These are phyloP conservation scores for Uria aalge DNA, from an alignment of 2,113 vertebrate genomes.

Conservation along the genomic window DNA sequence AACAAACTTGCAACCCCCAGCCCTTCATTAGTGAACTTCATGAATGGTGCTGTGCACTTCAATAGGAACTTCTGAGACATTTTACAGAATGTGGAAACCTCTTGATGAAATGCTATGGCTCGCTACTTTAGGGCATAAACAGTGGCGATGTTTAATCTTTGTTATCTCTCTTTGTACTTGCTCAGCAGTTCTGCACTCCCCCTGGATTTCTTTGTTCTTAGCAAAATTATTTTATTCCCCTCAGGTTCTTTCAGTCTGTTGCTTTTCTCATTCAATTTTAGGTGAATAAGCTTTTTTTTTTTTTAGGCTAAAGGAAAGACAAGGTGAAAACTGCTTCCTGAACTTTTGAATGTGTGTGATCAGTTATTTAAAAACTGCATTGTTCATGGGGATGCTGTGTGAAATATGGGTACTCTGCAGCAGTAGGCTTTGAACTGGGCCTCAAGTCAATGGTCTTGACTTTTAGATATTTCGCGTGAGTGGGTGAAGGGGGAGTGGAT, in stretches of 20 bases:
- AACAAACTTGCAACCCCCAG: not conserved
- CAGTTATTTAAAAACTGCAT: not conserved
- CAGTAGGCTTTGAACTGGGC: not conserved
- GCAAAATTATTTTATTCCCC: not conserved
- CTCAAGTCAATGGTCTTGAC: not conserved
- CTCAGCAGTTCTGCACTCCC: not conserved
- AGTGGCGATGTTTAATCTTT: not conserved
- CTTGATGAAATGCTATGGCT: not conserved
- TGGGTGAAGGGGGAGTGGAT: not conserved
- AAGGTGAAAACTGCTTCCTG: not conserved
- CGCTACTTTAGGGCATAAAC: not conserved
- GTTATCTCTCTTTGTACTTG: not conserved
- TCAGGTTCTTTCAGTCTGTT: not conserved
- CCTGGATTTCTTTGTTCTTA: not conserved
- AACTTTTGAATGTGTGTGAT: not conserved
- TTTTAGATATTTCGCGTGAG: not conserved
- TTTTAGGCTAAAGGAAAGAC: not conserved
- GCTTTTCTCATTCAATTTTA: not conserved
- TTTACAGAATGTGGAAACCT: not conserved
- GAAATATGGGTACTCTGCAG: not conserved
- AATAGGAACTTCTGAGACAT: not conserved
- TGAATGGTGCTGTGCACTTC: not conserved
- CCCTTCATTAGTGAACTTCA: not conserved
- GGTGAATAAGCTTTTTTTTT: not conserved
- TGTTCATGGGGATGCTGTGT: not conserved